Evolutionary conservation across 2,888 invertebrate species (phyloP), one percentile per base, ranked within the genome.

Genomic region (Oligia latruncula): DNA sequence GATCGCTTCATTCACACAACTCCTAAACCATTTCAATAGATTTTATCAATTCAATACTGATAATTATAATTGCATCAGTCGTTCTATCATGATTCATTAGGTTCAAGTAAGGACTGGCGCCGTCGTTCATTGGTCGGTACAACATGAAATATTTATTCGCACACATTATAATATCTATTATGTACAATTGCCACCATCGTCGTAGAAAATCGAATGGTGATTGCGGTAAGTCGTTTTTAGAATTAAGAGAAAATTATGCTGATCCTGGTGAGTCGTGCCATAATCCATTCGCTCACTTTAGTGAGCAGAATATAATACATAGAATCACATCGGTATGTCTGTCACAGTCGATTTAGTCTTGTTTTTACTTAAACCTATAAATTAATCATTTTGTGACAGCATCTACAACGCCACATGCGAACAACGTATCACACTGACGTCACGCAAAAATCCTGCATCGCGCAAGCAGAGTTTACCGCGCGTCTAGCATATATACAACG

Each of bases 21-120:
- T 70, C 77, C 62, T 64, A 79, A 81, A 78, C 70, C 67, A 83
- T 87, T 87, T 80, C 52, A 79, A 86, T 78, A 73, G 75, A 83
- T 79, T 29, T 29, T 83, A 82, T 83, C 81, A 85, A 88, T 83
- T 85, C 82, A 88, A 83, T 85, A 80, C 73, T 78, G 83, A 85
- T 88, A 87, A 81, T 87, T 80, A 85, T 88, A 88, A 88, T 88
- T 87, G 85, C 83, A 81, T 75, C 82, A 78, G 85, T 88, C 83
- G 75, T 74, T 78, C 77, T 81, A 80, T 81, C 80, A 72, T 87
- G 87, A 88, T 83, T 88, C 88, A 88, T 88, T 85, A 82, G 71
- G 64, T 81, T 87, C 80, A 46, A 80, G 74, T 83, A 82, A 79
- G 78, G 78, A 77, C 71, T 67, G 85, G 85, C 87, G 88, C 88